Percentiles rank a stretch among this genome's conserved stretches.
phyloP scores from a whole-genome alignment of 1,140 invertebrate genomes.

The Drosophila prosaltans region DNA sequence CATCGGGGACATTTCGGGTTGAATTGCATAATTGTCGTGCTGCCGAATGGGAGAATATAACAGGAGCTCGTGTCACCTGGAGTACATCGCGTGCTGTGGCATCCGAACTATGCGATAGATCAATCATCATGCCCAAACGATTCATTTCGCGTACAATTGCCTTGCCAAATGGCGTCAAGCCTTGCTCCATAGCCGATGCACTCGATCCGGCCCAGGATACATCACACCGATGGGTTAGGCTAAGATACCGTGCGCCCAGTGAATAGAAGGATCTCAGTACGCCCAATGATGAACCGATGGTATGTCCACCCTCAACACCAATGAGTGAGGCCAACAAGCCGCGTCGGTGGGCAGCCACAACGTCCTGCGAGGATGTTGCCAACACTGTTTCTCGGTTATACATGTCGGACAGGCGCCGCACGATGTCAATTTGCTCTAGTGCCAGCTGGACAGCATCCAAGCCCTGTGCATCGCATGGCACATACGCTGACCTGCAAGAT shows the following conservation, averaged over 20 bases:
- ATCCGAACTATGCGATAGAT: constrained; percentile 94
- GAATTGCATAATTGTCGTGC: constrained; percentile 94
- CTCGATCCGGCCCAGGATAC: constrained; percentile 88
- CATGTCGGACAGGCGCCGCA: constrained; percentile 92
- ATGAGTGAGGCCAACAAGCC: constrained; percentile 92
- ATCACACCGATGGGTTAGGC: constrained; percentile 91
- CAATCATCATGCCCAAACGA: constrained; percentile 96
- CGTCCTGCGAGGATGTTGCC: constrained; percentile 88
- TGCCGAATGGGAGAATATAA: constrained; percentile 96
- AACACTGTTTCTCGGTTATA: constrained; percentile 88
- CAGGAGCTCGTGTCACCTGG: constrained; percentile 92
- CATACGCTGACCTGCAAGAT: constrained; percentile 90
- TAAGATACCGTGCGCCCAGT: constrained; percentile 91
- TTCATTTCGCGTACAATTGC: constrained; percentile 94
- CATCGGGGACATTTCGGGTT: constrained; percentile 94
- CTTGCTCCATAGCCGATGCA: constrained; percentile 82
- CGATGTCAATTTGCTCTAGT: constrained; percentile 94
- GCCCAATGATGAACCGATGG: constrained; percentile 92
- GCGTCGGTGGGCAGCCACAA: constrained; percentile 89
- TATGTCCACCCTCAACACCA: constrained; percentile 93
- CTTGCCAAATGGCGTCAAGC: constrained; percentile 88
- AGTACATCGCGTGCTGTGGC: constrained; percentile 93
- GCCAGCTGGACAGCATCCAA: constrained; percentile 93
- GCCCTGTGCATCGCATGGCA: constrained; percentile 91
- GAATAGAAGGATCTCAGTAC: constrained; percentile 93